phyloP scores from a whole-genome alignment of 1,140 invertebrate species.

The Ceratina australensis region DNA sequence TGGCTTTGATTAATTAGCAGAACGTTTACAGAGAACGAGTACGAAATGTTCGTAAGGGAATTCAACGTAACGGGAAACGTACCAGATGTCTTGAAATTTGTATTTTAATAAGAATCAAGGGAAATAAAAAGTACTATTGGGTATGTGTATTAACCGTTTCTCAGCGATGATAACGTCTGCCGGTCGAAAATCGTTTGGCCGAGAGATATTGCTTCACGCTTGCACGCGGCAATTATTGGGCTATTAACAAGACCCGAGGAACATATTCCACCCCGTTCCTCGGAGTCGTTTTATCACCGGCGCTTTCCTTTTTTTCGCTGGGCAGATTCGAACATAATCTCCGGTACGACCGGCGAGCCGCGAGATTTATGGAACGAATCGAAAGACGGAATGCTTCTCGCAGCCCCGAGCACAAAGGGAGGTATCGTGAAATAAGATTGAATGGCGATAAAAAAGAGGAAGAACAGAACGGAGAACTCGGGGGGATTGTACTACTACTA shows the following conservation, averaged over 20 bases:
- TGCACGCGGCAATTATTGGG: background rate
- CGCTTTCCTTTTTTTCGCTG: background rate
- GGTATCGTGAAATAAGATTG: constrained; percentile 2
- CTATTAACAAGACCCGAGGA: background rate
- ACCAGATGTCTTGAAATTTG: no score
- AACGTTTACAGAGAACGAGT: no score
- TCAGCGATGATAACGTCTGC: no score
- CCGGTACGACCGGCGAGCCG: background rate
- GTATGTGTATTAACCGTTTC: no score
- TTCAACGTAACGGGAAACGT: no score
- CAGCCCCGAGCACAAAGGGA: background rate
- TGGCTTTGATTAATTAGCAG: no score
- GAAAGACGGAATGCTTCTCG: background rate
- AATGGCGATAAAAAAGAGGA: background rate
- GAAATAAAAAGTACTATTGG: no score
- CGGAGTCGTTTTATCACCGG: constrained; percentile 4
- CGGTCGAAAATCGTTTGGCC: background rate
- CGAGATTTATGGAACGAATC: constrained; percentile 32
- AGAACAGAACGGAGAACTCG: no score
- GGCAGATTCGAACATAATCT: constrained; percentile 20
- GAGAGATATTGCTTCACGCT: background rate
- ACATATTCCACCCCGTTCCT: background rate
- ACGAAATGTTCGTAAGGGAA: no score
- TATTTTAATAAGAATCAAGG: no score
- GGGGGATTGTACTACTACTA: no score